These are phyloP conservation scores for Sesia bembeciformis DNA, from an alignment of 2,888 invertebrate species.

Conservation along the genomic window DNA sequence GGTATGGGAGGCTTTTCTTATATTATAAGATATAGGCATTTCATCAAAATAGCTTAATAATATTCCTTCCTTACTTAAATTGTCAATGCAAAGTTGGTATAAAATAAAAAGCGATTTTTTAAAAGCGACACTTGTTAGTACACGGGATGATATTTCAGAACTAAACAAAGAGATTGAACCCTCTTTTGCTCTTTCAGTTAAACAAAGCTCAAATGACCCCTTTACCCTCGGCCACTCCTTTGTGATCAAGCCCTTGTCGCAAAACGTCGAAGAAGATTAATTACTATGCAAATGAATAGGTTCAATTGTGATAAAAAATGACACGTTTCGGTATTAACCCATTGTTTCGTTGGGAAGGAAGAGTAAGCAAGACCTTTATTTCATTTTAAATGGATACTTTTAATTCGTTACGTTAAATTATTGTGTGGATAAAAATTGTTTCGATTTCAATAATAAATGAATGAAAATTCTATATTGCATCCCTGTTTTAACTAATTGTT, in stretches of 20 bases:
- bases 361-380: no score
- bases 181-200: constrained; percentile 33
- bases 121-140: constrained; percentile 24
- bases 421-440: no score
- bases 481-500: no score
- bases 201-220: constrained; percentile 55
- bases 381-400: no score
- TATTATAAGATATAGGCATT: no score
- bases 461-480: no score
- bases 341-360: no score
- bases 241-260: constrained; percentile 41
- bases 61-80: no score
- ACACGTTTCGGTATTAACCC: background rate
- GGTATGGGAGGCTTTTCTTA: no score
- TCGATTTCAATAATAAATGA: no score
- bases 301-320: constrained; percentile 3
- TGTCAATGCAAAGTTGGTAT: background rate
- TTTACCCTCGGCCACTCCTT: constrained; percentile 38
- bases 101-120: background rate
- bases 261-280: constrained; percentile 58
- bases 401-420: no score
- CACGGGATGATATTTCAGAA: constrained; percentile 46
- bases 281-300: constrained; percentile 43
- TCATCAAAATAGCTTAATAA: no score
- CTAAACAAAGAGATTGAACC: constrained; percentile 45